Base-by-base conservation (phyloP, 92 coral and sea anemone species). In the Plumapathes pennacea region DNA sequence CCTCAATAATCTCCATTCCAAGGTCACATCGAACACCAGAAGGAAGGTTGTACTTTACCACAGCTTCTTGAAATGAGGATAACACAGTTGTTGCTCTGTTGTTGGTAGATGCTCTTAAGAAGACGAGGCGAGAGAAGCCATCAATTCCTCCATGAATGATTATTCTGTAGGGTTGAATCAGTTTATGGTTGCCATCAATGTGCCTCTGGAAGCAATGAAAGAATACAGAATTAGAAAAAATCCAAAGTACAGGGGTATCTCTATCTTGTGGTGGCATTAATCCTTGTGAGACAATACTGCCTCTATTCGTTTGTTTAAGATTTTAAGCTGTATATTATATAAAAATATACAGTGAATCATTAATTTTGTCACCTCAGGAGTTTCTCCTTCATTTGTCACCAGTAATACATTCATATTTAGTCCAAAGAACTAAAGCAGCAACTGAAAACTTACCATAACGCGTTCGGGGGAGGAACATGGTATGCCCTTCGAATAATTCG, bases 91-190 rank as follows among this genome's bases (percentile, higher is more conserved):
- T 22, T 0, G 86, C 54, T 56, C 62, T 63, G 56, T 80, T 72
- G 66, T 67, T 77, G 15, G 77, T 68, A 4, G 71, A 68, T 26
- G 83, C 74, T 25, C 28, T 62, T 10, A 82, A 54, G 50, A 30
- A 76, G 50, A 75, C 43, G 29, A 84, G 46, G 10, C 85, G 42
- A 3, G 78, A 78, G 33, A 50, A 84, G 3, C 90, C 90, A 61
- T 84, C 85, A 2, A 72, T 64, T 3, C 82, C 85, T 25, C 76
- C 90, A 72, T 84, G 85, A 21, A 84, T 71, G 6, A 84, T 85
- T 50, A 84, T 53, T 27, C 82, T 54, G 28, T 75, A 82, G 2
- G 89, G 84, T 20, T 75, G 53, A 5, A 82, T 82, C 10, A 83
- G 29, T 48, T 76, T 83, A 45, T 80, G 82, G 47, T 75, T 75